Conservation (phyloP, 2,888 invertebrate genomes). For the Rhabditoides inermis region DNA sequence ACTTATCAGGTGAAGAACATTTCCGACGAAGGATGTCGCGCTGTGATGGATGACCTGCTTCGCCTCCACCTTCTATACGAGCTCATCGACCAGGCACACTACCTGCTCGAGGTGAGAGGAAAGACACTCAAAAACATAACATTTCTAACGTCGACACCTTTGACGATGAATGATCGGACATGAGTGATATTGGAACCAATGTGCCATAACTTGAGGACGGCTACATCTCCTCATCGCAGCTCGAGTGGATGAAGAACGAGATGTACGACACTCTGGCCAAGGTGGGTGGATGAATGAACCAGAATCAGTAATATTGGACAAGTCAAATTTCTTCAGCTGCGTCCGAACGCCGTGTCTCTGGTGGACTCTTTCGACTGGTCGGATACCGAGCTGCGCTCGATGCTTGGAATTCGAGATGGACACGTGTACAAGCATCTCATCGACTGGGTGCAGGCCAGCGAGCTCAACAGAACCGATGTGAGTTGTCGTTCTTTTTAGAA, state of each 20-base stretch:
- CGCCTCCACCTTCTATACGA: constrained; percentile 63
- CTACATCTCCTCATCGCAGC: constrained; percentile 12
- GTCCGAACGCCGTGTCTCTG: constrained; percentile 79
- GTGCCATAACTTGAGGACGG: constrained; percentile 10
- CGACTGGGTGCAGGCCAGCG: constrained; percentile 52
- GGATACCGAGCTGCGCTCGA: constrained; percentile 54
- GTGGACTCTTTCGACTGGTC: constrained; percentile 77
- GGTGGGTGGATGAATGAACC: too few relatives aligned
- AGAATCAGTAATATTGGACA: too few relatives aligned
- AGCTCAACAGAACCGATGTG: too few relatives aligned
- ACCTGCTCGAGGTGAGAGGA: constrained; percentile 7
- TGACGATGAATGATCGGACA: too few relatives aligned
- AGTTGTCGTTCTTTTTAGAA: too few relatives aligned
- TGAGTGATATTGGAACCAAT: too few relatives aligned
- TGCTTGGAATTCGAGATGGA: constrained; percentile 54
- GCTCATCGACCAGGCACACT: constrained; percentile 11
- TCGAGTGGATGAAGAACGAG: constrained; percentile 12
- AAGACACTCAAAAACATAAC: too few relatives aligned
- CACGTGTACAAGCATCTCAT: constrained; percentile 52
- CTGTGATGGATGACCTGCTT: constrained; percentile 66
- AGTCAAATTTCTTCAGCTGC: constrained; percentile 56
- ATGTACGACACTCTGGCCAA: constrained; percentile 18
- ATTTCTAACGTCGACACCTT: too few relatives aligned
- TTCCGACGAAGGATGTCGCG: constrained; percentile 56
- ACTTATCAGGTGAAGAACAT: too few relatives aligned